A percentile compares a stretch with the other conserved stretches of the same genome.
Conservation (phyloP, 2,888 invertebrate species). For the Folsomia manolachei region DNA sequence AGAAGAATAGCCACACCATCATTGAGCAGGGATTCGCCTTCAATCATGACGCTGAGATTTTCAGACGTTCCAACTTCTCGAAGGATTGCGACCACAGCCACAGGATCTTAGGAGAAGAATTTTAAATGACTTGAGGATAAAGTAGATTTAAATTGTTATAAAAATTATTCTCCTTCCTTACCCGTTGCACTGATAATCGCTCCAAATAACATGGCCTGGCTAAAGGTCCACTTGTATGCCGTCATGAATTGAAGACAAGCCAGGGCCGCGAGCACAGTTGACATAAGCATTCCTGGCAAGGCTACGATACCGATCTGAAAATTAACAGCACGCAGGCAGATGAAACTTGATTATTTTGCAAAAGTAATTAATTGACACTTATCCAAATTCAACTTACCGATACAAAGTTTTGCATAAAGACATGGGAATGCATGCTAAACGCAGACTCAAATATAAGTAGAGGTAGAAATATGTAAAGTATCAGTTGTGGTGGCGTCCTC, state of each 20-base stretch:
- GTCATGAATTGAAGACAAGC: constrained; percentile 43
- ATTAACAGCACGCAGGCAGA: no score
- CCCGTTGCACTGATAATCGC: constrained; percentile 56
- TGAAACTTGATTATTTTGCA: no score
- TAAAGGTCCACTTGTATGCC: constrained; percentile 54
- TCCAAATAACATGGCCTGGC: constrained; percentile 55
- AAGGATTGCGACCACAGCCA: constrained; percentile 57
- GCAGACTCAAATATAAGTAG: constrained; percentile 47
- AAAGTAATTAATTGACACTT: not conserved
- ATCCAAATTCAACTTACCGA: constrained; percentile 30
- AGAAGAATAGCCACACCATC: constrained; percentile 57
- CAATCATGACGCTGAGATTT: constrained; percentile 54
- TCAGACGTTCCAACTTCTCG: constrained; percentile 53
- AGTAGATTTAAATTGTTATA: not conserved
- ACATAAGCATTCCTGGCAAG: constrained; percentile 48
- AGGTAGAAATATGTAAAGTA: constrained; percentile 48
- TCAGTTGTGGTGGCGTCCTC: constrained; percentile 46
- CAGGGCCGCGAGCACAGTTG: constrained; percentile 45
- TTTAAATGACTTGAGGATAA: not conserved
- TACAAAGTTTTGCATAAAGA: constrained; percentile 41
- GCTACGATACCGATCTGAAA: constrained; percentile 45
- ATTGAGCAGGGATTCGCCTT: constrained; percentile 57
- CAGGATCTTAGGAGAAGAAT: constrained; percentile 53
- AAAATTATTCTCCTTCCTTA: not conserved
- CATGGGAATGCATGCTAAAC: constrained; percentile 49